Percentiles rank a stretch among this genome's conserved stretches.
phyloP scores from a whole-genome alignment of 2,888 invertebrate species.

The Synanthedon tipuliformis region DNA sequence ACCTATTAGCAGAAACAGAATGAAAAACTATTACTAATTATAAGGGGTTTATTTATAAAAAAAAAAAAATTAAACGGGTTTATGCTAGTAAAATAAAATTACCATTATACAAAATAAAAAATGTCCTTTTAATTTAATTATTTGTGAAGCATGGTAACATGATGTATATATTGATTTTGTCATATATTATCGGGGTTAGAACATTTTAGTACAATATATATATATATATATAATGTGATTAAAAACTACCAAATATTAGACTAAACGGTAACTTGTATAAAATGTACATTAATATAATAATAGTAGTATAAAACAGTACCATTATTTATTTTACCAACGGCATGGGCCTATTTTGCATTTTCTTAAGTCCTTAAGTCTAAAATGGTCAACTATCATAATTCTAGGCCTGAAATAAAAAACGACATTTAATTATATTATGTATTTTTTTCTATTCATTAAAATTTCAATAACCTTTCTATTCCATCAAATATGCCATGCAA shows the following conservation, averaged over 20 bases:
- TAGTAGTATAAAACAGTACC: constrained; percentile 61
- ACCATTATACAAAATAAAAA: constrained; percentile 60
- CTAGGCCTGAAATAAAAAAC: constrained; percentile 47
- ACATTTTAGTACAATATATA: constrained; percentile 44
- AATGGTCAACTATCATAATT: constrained; percentile 46
- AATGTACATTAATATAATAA: constrained; percentile 33
- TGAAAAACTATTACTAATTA: too few species aligned
- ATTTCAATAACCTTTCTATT: too few species aligned
- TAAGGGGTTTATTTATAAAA: too few species aligned
- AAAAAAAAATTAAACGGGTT: neutral
- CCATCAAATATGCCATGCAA: too few species aligned
- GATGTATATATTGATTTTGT: constrained; percentile 52
- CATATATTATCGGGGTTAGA: constrained; percentile 51
- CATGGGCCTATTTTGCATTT: constrained; percentile 45
- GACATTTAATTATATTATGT: too few species aligned
- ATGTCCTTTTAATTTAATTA: constrained; percentile 65
- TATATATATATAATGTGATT: constrained; percentile 27
- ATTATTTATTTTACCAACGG: constrained; percentile 26
- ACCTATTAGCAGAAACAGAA: too few species aligned
- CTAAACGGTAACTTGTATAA: constrained; percentile 69
- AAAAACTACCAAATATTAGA: constrained; percentile 61
- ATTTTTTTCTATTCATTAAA: too few species aligned
- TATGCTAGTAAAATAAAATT: constrained; percentile 33
- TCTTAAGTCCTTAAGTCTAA: constrained; percentile 45
- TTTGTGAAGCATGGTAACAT: constrained; percentile 68